Conservation (phyloP, 2,113 vertebrate species). For the Pipra filicauda region DNA sequence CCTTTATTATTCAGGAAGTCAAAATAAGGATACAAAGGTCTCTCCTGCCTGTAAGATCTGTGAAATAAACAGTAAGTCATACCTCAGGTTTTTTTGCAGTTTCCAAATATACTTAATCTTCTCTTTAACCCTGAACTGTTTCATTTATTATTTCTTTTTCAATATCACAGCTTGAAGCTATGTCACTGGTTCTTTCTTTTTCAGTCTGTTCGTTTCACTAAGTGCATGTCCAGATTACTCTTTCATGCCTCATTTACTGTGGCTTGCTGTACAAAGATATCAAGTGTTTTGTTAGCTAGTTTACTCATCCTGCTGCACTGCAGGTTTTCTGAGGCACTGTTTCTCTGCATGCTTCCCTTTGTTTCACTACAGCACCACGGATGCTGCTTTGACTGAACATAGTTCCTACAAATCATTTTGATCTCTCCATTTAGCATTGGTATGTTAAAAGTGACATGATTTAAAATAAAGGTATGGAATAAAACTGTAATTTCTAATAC, state of each 20-base stretch:
- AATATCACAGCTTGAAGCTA: slow-evolving; percentile 17
- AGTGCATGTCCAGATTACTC: slow-evolving; percentile 48
- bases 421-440: not conserved
- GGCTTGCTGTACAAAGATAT: slow-evolving; percentile 51
- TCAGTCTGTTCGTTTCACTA: slow-evolving; percentile 5
- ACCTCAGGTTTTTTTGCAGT: not conserved
- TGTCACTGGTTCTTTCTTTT: not conserved
- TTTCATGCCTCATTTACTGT: slow-evolving; percentile 61
- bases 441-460: not conserved
- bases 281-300: slow-evolving; percentile 42
- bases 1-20: slow-evolving; percentile 2
- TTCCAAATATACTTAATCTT: not conserved
- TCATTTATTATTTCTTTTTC: slow-evolving; percentile 21
- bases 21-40: not conserved
- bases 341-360: slow-evolving; percentile 21
- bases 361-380: not conserved
- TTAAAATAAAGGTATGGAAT: not conserved
- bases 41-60: not conserved
- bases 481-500: not conserved
- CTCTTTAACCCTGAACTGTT: not conserved
- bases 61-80: not conserved
- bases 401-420: not conserved
- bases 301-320: slow-evolving; percentile 61
- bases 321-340: slow-evolving; percentile 51
- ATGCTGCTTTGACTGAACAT: not conserved